Conservation (phyloP, 2,113 vertebrate genomes). For the Oryzias woworae region DNA sequence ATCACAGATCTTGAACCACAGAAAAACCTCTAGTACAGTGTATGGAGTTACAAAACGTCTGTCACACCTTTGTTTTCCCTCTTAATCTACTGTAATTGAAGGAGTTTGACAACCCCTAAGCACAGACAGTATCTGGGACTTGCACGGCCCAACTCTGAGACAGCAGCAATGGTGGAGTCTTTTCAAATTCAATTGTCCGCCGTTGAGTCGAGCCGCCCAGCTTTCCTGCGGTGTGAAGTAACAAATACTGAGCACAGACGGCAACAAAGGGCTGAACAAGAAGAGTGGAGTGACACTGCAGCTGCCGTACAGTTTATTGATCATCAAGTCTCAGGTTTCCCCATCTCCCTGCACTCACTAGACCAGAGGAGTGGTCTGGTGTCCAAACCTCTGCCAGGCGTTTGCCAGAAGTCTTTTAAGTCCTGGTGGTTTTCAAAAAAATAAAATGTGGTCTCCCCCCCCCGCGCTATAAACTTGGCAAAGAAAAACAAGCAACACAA, state of each 20-base stretch:
- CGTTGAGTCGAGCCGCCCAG: conserved; percentile 34
- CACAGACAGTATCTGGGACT: conserved; percentile 39
- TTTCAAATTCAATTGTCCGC: conserved; percentile 68
- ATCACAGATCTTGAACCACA: conserved; percentile 33
- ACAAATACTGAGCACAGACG: conserved; percentile 46
- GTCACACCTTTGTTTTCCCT: conserved; percentile 59
- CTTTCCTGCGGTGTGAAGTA: conserved; percentile 57
- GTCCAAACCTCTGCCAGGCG: conserved; percentile 17
- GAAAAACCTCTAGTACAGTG: conserved; percentile 35
- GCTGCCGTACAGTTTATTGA: conserved; percentile 16
- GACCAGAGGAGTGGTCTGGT: conserved; percentile 5
- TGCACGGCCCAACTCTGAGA: conserved; percentile 51
- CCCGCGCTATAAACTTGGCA: conserved; percentile 42
- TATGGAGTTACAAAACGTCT: conserved; percentile 64
- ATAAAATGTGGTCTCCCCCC: conserved; percentile 31
- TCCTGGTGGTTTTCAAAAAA: conserved; percentile 51
- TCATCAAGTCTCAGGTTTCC: conserved; percentile 10
- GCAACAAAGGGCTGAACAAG: conserved; percentile 34
- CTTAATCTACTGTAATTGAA: conserved; percentile 65
- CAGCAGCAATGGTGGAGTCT: conserved; percentile 41
- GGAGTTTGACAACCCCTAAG: conserved; percentile 23
- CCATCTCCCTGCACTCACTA: background rate
- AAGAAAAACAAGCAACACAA: conserved; percentile 77
- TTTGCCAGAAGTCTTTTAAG: conserved; percentile 31
- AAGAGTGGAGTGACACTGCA: conserved; percentile 12